These are phyloP conservation scores for Falcaria lacertinaria DNA, from an alignment of 2,888 invertebrate genomes.

Conservation along the genomic window DNA sequence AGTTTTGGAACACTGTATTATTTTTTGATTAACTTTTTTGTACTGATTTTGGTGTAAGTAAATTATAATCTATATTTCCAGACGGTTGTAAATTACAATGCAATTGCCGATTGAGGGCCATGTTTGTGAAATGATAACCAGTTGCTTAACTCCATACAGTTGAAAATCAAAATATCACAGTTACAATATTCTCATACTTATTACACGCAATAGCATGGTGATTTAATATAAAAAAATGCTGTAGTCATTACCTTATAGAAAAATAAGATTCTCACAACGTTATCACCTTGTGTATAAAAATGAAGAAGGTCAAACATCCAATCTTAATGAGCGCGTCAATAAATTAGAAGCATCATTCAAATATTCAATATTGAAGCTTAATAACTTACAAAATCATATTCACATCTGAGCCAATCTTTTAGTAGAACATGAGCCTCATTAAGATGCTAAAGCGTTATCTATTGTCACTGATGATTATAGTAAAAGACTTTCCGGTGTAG, in stretches of 20 bases:
- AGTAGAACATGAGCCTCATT: conserved; percentile 8
- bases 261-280: too few relatives aligned
- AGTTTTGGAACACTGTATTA: conserved; percentile 44
- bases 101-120: too few relatives aligned
- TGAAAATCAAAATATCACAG: not conserved
- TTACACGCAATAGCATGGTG: too few relatives aligned
- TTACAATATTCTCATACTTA: too few relatives aligned
- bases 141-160: not conserved
- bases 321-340: not conserved
- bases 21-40: conserved; percentile 62
- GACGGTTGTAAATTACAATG: not conserved
- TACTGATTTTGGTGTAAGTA: conserved; percentile 6
- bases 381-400: too few relatives aligned
- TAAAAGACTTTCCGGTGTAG: conserved; percentile 39
- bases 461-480: conserved; percentile 10
- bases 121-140: not conserved
- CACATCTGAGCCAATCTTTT: not conserved
- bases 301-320: not conserved
- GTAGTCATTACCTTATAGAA: too few relatives aligned
- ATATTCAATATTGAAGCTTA: not conserved
- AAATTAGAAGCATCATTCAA: not conserved
- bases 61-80: not conserved
- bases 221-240: too few relatives aligned
- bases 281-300: too few relatives aligned
- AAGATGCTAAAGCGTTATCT: conserved; percentile 9